Conservation (phyloP, 2,888 invertebrate genomes). For the Spodoptera exigua region DNA sequence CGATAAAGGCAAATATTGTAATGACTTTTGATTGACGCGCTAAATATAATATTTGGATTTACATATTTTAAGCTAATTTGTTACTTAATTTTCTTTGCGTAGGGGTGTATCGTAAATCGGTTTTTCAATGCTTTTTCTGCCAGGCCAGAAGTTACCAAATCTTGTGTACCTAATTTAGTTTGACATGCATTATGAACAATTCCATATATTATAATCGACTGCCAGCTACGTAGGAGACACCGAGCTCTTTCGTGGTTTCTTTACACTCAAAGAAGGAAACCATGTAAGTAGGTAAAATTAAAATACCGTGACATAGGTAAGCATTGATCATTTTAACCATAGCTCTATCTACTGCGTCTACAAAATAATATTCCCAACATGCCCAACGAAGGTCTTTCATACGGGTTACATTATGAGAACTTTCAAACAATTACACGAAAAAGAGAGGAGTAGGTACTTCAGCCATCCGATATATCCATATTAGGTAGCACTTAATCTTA, state of each 20-base stretch:
- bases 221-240: conserved; percentile 34
- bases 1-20: conserved; percentile 31
- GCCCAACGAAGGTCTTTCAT: too few relatives aligned
- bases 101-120: conserved; percentile 37
- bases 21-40: conserved; percentile 39
- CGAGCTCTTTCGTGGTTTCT: conserved; percentile 18
- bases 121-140: conserved; percentile 45
- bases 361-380: too few relatives aligned
- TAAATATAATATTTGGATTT: conserved; percentile 47
- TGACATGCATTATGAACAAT: conserved; percentile 17
- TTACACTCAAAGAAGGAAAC: too few relatives aligned
- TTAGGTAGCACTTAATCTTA: too few relatives aligned
- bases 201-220: conserved; percentile 18
- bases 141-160: conserved; percentile 47
- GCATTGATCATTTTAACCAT: too few relatives aligned
- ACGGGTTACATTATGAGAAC: too few relatives aligned
- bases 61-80: conserved; percentile 62
- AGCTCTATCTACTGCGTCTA: too few relatives aligned
- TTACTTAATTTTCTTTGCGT: conserved; percentile 54
- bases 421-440: too few relatives aligned
- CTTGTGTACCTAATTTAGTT: conserved; percentile 37
- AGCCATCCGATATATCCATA: too few relatives aligned
- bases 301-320: background rate
- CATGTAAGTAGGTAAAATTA: background rate
- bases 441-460: too few relatives aligned